These are phyloP conservation scores for Anticlea derivata DNA, from an alignment of 2,888 invertebrate species.

Conservation along the genomic window DNA sequence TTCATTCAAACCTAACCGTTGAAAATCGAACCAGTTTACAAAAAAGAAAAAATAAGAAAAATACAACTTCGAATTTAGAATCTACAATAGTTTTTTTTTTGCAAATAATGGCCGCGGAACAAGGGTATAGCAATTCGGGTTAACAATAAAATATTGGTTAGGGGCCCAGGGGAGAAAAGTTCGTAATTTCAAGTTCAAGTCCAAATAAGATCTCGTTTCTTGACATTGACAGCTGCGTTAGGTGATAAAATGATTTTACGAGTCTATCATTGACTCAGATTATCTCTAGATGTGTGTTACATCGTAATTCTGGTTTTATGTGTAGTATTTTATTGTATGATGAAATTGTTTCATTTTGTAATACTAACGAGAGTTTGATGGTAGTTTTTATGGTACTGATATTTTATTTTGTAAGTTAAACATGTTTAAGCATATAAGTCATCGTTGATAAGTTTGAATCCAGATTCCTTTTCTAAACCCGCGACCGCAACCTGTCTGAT, in stretches of 20 bases:
- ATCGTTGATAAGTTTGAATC: too few species aligned
- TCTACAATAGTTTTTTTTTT: slow-evolving; percentile 51
- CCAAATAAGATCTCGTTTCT: slow-evolving; percentile 21
- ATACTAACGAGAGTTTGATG: slow-evolving; percentile 28
- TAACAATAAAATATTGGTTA: slow-evolving; percentile 42
- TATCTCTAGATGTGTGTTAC: slow-evolving; percentile 20
- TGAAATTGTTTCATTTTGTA: slow-evolving; percentile 37
- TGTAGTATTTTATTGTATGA: slow-evolving; percentile 34
- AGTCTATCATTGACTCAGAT: slow-evolving; percentile 36
- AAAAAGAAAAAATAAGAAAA: slow-evolving; percentile 52
- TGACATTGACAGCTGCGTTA: slow-evolving; percentile 27
- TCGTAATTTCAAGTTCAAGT: slow-evolving; percentile 28
- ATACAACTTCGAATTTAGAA: slow-evolving; percentile 50
- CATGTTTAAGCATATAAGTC: too few species aligned
- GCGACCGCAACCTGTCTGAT: too few species aligned
- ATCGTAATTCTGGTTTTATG: slow-evolving; percentile 31
- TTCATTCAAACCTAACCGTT: slow-evolving; percentile 40
- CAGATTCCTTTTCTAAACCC: too few species aligned
- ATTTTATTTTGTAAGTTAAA: slow-evolving; percentile 1
- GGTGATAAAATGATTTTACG: slow-evolving; percentile 36
- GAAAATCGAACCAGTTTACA: slow-evolving; percentile 49
- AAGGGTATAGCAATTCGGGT: slow-evolving; percentile 51
- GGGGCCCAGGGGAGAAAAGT: slow-evolving; percentile 41
- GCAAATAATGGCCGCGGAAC: slow-evolving; percentile 60
- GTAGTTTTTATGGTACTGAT: slow-evolving; percentile 11